Conservation (phyloP, 2,113 vertebrate genomes). For the Tursiops truncatus region DNA sequence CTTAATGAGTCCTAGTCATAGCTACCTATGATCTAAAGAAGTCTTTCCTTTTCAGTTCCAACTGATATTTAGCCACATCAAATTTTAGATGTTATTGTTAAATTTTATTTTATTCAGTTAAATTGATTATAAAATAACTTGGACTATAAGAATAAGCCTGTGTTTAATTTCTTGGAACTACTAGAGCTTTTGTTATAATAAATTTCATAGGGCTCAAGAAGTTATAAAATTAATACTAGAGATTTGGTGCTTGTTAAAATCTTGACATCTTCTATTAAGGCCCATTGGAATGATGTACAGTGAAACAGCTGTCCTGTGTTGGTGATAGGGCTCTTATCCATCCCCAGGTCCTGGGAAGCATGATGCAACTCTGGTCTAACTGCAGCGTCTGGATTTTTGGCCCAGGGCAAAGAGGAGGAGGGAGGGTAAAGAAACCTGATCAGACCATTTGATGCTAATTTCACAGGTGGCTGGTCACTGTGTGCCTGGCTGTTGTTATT, state of each 20-base stretch:
- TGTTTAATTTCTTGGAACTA: slow-evolving; percentile 77
- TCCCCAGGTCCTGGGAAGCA: slow-evolving; percentile 55
- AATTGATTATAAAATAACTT: slow-evolving; percentile 80
- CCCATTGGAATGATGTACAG: slow-evolving; percentile 39
- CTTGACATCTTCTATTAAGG: slow-evolving; percentile 65
- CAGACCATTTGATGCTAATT: slow-evolving; percentile 55
- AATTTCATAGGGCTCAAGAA: slow-evolving; percentile 77
- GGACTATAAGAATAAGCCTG: slow-evolving; percentile 59
- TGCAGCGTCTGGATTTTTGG: slow-evolving; percentile 34
- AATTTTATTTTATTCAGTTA: slow-evolving; percentile 76
- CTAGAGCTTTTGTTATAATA: slow-evolving; percentile 74
- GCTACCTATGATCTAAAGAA: not conserved
- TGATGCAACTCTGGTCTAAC: slow-evolving; percentile 43
- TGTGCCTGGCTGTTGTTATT: not conserved
- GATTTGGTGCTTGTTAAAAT: slow-evolving; percentile 76
- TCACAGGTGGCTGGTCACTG: slow-evolving; percentile 68
- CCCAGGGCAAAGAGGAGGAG: slow-evolving; percentile 28
- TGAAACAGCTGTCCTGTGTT: slow-evolving; percentile 8
- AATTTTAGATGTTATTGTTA: slow-evolving; percentile 74
- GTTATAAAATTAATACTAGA: slow-evolving; percentile 78
- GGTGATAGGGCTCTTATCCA: slow-evolving; percentile 41
- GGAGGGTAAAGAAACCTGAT: slow-evolving; percentile 45
- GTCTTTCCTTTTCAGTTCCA: slow-evolving; percentile 40
- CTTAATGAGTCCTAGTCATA: not conserved
- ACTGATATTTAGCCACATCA: slow-evolving; percentile 56